Percentiles rank a stretch among this genome's conserved stretches.
These are phyloP conservation scores for Phrynocephalus guinanensis DNA, from an alignment of 2,797 vertebrate species.

Conservation along the genomic window DNA sequence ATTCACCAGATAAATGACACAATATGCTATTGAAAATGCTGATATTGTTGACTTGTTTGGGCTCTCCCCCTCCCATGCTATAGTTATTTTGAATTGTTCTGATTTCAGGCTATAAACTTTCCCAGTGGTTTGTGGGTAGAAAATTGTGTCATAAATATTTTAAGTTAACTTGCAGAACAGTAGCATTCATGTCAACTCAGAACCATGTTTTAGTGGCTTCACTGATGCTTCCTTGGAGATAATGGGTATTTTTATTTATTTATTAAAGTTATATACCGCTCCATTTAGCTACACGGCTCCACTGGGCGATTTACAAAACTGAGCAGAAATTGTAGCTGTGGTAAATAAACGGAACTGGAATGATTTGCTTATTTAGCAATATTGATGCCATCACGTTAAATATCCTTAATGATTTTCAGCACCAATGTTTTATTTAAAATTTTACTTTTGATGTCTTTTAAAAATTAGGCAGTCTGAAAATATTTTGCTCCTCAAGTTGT, in stretches of 20 bases:
- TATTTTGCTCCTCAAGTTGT: slow-evolving; percentile 17
- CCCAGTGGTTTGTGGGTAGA: background rate
- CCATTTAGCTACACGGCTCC: background rate
- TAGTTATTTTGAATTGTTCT: background rate
- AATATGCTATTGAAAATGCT: background rate
- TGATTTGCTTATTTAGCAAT: background rate
- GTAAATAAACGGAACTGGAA: background rate
- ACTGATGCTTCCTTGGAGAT: background rate
- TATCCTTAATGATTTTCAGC: background rate
- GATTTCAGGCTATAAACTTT: background rate
- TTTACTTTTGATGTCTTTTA: background rate
- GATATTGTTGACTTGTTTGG: background rate
- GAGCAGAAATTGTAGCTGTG: background rate
- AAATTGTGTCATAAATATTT: background rate
- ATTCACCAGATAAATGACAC: background rate
- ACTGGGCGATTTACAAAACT: too few relatives aligned
- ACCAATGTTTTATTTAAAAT: background rate
- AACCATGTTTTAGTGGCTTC: background rate
- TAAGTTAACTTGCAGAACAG: background rate
- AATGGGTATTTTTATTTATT: background rate
- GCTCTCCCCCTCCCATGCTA: background rate
- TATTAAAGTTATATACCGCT: too few relatives aligned
- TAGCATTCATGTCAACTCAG: background rate
- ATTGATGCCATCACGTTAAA: background rate
- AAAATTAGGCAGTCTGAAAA: background rate